phyloP scores from a whole-genome alignment of 2,888 invertebrate genomes.

The Cataglyphis altisquamis region DNA sequence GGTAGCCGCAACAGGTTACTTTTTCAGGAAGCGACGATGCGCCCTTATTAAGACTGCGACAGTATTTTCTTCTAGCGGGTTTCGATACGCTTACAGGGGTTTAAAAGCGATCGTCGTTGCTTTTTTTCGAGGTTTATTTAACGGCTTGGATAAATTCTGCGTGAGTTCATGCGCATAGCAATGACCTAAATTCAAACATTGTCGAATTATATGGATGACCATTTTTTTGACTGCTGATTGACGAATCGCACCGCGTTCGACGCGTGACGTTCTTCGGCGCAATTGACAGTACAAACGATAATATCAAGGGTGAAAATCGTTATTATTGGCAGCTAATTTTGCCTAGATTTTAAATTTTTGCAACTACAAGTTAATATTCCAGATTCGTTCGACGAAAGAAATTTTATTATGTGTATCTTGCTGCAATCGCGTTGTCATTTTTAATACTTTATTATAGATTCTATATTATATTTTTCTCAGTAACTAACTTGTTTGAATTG shows the following conservation, averaged over 20 bases:
- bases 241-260: slow-evolving; percentile 66
- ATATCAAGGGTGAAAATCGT: not conserved
- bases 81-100: slow-evolving; percentile 67
- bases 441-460: not conserved
- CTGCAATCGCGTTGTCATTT: not conserved
- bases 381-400: not conserved
- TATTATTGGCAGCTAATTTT: slow-evolving; percentile 39
- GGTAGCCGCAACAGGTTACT: slow-evolving; percentile 73
- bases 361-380: slow-evolving; percentile 24
- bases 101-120: slow-evolving; percentile 75
- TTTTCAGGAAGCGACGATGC: slow-evolving; percentile 52
- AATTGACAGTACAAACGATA: not conserved
- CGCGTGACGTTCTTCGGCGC: slow-evolving; percentile 12
- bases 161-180: slow-evolving; percentile 64
- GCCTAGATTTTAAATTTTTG: slow-evolving; percentile 17
- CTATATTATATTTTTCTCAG: not conserved
- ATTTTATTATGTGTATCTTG: slow-evolving; percentile 1
- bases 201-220: slow-evolving; percentile 72
- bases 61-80: slow-evolving; percentile 70
- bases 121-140: slow-evolving; percentile 75
- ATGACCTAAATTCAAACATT: slow-evolving; percentile 78
- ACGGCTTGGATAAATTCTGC: slow-evolving; percentile 67
- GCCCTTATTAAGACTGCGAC: slow-evolving; percentile 73
- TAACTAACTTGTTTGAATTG: not conserved
- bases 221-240: slow-evolving; percentile 73